Evolutionary conservation across 2,797 vertebrate genomes (phyloP), one percentile per base, ranked within the genome.

Genomic region (Spinus olivaceus): DNA sequence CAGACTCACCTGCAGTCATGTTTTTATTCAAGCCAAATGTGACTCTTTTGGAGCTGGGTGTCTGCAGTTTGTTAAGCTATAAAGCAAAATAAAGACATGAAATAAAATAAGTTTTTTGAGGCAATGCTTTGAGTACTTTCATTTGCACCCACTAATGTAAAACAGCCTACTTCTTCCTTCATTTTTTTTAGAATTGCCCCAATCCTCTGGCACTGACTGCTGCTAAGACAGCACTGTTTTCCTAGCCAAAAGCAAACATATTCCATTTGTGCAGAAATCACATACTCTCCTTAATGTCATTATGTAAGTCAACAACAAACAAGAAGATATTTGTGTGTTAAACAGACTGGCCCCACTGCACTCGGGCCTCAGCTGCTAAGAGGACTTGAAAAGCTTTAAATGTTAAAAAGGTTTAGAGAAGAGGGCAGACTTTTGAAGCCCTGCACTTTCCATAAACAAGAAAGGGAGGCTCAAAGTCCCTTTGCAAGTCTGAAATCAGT

Each of bases 11-110:
- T 20, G 99, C 97, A 0, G 99, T 99, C 97, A 97, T 99, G 90
- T 99, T 99, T 88, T 98, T 99, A 97, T 98, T 99, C 74, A 99
- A 97, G 19, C 99, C 99, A 73, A 99, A 99, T 0, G 98, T 99
- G 86, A 99, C 99, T 92, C 98, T 99, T 98, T 99, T 99, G 60
- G 97, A 98, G 67, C 86, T 92, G 65, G 97, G 76, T 0, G 78
- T 57, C 1, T 97, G 97, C 18, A 96, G 77, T 66, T 91, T 97
- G 93, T 67, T 97, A 73, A 97, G 78, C 97, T 98, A 65, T 30
- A 86, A 90, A 92, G 71, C 44, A 81, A 81, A 70, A 92, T 14
- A 60, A 63, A 60, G 37, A 47, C 28, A 79, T 42, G 16, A 86
- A 63, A 46, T 56, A 51, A 88, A 80, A 2, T 47, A 57, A 61